Evolutionary conservation across 1,140 invertebrate genomes (phyloP), one percentile per base, ranked within the genome.

Genomic region (Tetramorium simillimum): DNA sequence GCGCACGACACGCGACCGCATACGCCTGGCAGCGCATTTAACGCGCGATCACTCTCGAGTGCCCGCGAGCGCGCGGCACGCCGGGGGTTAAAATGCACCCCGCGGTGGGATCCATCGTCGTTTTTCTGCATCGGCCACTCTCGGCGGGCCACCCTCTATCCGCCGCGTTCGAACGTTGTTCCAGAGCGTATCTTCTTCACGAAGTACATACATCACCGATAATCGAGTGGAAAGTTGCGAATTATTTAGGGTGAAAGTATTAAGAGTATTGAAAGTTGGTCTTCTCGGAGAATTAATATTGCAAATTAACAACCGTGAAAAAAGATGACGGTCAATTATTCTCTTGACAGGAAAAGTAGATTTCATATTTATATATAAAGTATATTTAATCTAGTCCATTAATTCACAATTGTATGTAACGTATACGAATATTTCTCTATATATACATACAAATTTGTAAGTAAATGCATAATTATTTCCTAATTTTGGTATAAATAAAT

Each of bases 21-120:
- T 92, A 91, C 93, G 92, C 92, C 93, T 92, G 91, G 84, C 91
- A 92, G 92, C 93, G 92, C 93, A 94, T 95, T 95, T 95, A 95
- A 95, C 94, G 95, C 94, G 94, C 94, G 94, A 95, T 95, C 94
- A 94, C 94, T 94, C 92, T 95, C 92, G 93, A 95, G 94, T 94
- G 91, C 88, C 92, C 90, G 91, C 92, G 91, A 92, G 92, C 91
- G 89, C 75, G 28, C 58, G 16, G 43, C 24, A 16, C 43, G 40
- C 46, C 73, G 81, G 81, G 89, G 76, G 84, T 82, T 78, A 70
- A 75, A 91, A 76, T 51, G 62, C 76, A 40, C 78, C 60, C 58
- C 60, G 12, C 24, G 65, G 53, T 46, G 58, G 21, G 40, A 28
- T 73, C 14, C 80, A 24, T 5, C 80, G 80, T 14, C 37, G 33